Conservation (phyloP, 1,140 invertebrate species). For the Scaptomyza pallida region DNA sequence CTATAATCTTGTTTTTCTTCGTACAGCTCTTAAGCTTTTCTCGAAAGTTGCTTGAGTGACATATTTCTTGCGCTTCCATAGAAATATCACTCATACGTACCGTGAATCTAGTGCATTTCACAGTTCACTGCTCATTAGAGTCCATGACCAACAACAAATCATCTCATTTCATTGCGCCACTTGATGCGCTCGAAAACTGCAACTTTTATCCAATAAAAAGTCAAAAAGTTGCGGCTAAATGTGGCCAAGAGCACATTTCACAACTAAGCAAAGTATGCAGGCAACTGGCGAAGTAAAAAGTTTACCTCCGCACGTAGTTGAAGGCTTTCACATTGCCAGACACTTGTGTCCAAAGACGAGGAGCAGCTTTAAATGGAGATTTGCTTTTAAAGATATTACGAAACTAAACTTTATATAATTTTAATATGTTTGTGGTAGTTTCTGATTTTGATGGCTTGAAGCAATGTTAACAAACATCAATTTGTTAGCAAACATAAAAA, state of each 20-base stretch:
- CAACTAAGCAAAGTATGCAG: neutral
- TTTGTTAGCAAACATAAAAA: neutral
- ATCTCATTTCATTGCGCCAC: constrained; percentile 41
- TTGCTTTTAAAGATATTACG: neutral
- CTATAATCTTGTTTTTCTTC: constrained; percentile 4
- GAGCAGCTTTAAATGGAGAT: constrained; percentile 2
- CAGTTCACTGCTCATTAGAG: constrained; percentile 14
- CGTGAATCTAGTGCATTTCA: neutral
- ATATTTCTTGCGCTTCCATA: neutral
- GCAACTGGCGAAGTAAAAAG: constrained; percentile 2
- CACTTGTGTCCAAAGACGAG: constrained; percentile 9
- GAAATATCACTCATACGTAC: constrained; percentile 11
- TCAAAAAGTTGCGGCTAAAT: constrained; percentile 10
- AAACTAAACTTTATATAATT: neutral
- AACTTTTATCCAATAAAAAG: constrained; percentile 37
- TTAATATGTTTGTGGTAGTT: neutral
- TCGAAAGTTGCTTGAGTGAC: no score
- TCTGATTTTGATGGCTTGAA: neutral
- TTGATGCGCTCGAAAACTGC: constrained; percentile 46
- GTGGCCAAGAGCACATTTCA: neutral
- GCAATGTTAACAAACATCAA: neutral
- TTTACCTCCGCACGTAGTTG: constrained; percentile 2
- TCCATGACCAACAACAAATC: constrained; percentile 39
- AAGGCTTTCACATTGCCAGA: neutral
- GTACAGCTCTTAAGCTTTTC: no score